Base-by-base conservation (phyloP, 2,888 invertebrate species). In the Mesopsocus fuscifrons region DNA sequence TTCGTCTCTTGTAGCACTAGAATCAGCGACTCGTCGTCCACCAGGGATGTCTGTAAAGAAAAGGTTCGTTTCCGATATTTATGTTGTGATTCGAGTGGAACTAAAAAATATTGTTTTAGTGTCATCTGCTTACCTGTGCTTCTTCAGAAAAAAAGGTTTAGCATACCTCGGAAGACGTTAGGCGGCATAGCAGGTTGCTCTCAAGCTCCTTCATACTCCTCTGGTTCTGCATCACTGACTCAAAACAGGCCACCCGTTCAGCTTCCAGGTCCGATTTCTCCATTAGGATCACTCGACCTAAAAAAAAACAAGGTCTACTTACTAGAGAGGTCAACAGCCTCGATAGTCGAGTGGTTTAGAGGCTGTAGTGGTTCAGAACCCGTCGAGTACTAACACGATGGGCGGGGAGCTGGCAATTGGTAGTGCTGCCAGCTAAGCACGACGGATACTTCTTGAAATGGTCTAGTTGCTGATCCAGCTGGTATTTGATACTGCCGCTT, bases 191-290 rank as follows among this genome's bases (percentile, higher is more conserved):
- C 41, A 95, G 65, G 59, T 92, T 94, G 44, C 84, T 87, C 61
- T 95, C 95, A 11, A 95, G 64, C 56, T 91, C 88, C 60, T 95
- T 89, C 87, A 94, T 94, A 52, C 85, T 83, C 47, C 88, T 69
- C 60, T 94, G 94, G 65, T 95, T 95, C 55, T 83, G 84, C 75
- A 94, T 88, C 0, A 95, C 94, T 2, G 91, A 92, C 61, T 92
- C 91, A 56, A 95, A 84, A 8, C 95, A 66, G 6, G 84, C 80
- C 1, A 92, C 89, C 43, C 94, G 67, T 61, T 95, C 94, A 41
- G 88, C 83, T 63, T 95, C 95, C 46, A 95, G 65, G 56, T 95
- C 95, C 1, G 88, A 80, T 62, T 94, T 94, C 59, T 95, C 95
- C 78, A 91, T 94, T 15, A 91, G 62, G 55, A 95, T 95, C 1